Evolutionary conservation across 1,140 invertebrate genomes (phyloP), one percentile per base, ranked within the genome.

Genomic region (Macrotrachela quadricornifera): DNA sequence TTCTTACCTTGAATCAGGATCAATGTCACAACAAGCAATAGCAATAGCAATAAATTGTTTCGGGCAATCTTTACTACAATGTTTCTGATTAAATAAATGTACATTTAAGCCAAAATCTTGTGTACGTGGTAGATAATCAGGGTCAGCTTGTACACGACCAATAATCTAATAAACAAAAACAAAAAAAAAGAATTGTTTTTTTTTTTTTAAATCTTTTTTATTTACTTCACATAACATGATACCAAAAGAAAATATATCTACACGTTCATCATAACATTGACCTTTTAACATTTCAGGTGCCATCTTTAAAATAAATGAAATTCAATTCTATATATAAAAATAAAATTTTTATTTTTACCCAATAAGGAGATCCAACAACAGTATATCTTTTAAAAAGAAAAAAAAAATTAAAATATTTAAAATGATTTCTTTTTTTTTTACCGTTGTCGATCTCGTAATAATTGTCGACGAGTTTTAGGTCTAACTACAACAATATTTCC

Each of bases 91-190:
- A 62, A 91, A 92, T 0, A 79, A 76, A 56, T 78, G 75, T 63
- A 85, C 82, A 71, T 90, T 88, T 1, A 92, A 71, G 6, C 85
- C 85, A 64, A 90, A 92, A 67, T 91, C 85, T 42, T 79, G 77
- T 0, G 83, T 84, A 36, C 85, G 73, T 1, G 86, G 85, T 54
- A 92, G 69, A 61, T 80, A 85, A 64, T 91, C 86, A 1, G 86
- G 86, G 73, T 92, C 86, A 0, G 86, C 86, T 53, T 83, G 80
- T 1, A 91, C 83, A 44, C 86, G 74, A 0, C 85, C 85, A 63
- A 92, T 91, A 50, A 91, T 85, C 79, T 85, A 60, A n/a, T n/a
- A n/a, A n/a, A n/a, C n/a, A n/a, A n/a, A n/a, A 1, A 60, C 68
- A 59, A 57, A 18, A 59, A 15, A 9, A 46, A 46, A n/a, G 10